phyloP scores from a whole-genome alignment of 53 echinoderm and acorn worm genomes.

The Hippasteria phrygiana region DNA sequence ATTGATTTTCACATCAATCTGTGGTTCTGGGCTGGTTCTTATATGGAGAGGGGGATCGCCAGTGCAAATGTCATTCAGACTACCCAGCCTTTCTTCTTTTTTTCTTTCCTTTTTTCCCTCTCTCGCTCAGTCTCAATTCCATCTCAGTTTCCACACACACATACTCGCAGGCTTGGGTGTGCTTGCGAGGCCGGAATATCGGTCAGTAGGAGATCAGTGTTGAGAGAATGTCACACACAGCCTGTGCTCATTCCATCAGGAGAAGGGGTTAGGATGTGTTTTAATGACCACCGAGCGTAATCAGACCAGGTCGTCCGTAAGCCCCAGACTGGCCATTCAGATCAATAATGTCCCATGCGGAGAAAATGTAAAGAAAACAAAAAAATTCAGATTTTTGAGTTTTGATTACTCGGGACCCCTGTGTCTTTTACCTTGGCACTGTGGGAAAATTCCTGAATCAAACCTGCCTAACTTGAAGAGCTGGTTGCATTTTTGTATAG shows the following conservation, averaged over 20 bases:
- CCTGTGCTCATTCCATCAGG: background rate
- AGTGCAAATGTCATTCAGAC: constrained; percentile 63
- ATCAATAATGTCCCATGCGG: constrained; percentile 1
- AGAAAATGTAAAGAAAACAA: too few species aligned
- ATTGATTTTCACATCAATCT: constrained; percentile 89
- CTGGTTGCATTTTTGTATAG: too few species aligned
- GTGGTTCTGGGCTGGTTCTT: constrained; percentile 62
- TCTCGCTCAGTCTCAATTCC: background rate
- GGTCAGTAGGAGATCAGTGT: background rate
- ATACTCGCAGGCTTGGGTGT: background rate
- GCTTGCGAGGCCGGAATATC: constrained; percentile 2
- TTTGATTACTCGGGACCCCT: background rate
- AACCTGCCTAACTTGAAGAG: too few species aligned
- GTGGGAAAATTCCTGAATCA: too few species aligned
- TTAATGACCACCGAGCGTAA: constrained; percentile 10
- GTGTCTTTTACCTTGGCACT: too few species aligned
- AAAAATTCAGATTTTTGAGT: too few species aligned
- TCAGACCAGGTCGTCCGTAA: constrained; percentile 1
- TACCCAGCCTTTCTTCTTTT: constrained; percentile 35
- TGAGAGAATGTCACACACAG: background rate
- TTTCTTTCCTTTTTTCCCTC: background rate
- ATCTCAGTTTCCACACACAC: background rate
- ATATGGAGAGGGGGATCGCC: constrained; percentile 29
- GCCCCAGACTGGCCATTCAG: background rate
- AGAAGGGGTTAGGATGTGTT: background rate